Evolutionary conservation across 2,888 invertebrate genomes (phyloP), one percentile per base, ranked within the genome.

Genomic region (Leptinotarsa peninsularis): DNA sequence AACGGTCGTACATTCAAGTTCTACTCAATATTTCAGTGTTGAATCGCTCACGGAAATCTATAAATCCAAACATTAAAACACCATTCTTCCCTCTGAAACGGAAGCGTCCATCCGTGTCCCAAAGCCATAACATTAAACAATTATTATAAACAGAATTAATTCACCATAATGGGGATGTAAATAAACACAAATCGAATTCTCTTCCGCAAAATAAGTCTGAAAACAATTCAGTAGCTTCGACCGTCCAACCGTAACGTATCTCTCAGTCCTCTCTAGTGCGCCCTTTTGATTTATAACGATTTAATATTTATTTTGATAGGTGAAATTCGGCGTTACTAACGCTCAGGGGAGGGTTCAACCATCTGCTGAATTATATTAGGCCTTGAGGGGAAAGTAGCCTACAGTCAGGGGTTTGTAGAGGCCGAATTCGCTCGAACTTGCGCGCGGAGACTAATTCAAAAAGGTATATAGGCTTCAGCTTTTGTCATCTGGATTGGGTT

Each of bases 271-370:
- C 58, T 70, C 70, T 43, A 49, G 84, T 79, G 80, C 80, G 83
- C 85, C 84, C 82, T 82, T 83, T 83, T 88, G 88, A 89, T 89
- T 88, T 89, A 89, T 88, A 87, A 87, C 87, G 88, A 89, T 89
- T 88, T 89, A 88, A 89, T 89, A 89, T 89, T 88, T 89, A 88
- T 89, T 89, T 89, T 89, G 89, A 89, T 88, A 88, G 89, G 88
- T 89, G 87, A 88, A 89, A 89, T 88, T 88, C 88, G 84, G 88
- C 89, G 88, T 88, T 86, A 88, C 89, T 87, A 89, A 88, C 87
- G 86, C 85, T 85, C 83, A 82, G 76, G 71, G 83, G 84, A 86
- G 85, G 86, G 85, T 84, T 81, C 84, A 83, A 86, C 87, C 87
- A 88, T 87, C 87, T 87, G 87, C 87, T 86, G 84, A 86, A 86